Evolutionary conservation across 1,140 invertebrate species (phyloP).

Genomic region (Chironomus striatipennis): DNA sequence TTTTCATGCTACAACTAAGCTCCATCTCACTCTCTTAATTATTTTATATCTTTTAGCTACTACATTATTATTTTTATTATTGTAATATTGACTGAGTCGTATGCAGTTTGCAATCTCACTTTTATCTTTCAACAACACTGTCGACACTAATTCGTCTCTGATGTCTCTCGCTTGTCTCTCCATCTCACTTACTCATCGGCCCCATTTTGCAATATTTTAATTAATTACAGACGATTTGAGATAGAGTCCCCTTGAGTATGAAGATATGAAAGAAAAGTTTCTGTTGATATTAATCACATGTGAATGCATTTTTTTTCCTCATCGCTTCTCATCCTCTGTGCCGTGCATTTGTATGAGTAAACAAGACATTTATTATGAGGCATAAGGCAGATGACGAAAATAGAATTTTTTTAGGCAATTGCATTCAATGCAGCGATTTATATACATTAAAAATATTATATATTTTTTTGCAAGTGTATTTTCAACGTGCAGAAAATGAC

Average conservation of each 20-base stretch:
- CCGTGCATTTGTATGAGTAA: too few species aligned
- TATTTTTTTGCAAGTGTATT: constrained; percentile 6
- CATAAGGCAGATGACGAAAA: constrained; percentile 5
- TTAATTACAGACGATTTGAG: background rate
- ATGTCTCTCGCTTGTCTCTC: background rate
- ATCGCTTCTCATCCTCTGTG: background rate
- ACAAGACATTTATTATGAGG: constrained; percentile 15
- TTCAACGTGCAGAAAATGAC: background rate
- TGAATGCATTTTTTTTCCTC: background rate
- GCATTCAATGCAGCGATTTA: background rate
- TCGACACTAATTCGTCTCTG: background rate
- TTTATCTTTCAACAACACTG: too few species aligned
- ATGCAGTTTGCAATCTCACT: too few species aligned
- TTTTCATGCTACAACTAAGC: background rate
- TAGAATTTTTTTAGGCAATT: constrained; percentile 7
- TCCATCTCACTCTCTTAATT: background rate
- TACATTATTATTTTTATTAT: background rate
- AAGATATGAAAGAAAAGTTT: background rate
- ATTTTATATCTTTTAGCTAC: too few species aligned
- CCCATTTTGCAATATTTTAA: background rate
- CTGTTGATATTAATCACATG: constrained; percentile 6
- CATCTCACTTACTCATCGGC: background rate
- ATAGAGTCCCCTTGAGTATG: background rate
- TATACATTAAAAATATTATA: background rate
- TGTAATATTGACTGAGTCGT: too few species aligned